A percentile compares a stretch with the other conserved stretches of the same genome.
phyloP scores from a whole-genome alignment of 2,888 invertebrate species.

The Tetheella fluctuosa region DNA sequence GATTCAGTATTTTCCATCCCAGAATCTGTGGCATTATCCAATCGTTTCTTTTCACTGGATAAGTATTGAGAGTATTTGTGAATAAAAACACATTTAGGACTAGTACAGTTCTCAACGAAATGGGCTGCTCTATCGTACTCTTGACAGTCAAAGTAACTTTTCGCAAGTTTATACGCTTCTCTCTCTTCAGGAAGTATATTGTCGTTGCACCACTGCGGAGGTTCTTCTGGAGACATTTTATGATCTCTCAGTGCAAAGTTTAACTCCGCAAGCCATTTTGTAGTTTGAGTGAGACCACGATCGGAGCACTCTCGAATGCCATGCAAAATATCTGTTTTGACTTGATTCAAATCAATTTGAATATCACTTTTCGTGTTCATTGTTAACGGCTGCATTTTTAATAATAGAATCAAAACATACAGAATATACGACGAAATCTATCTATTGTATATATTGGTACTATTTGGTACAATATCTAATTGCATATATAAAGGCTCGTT shows the following conservation, averaged over 20 bases:
- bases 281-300: constrained; percentile 90
- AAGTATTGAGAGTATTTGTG: constrained; percentile 94
- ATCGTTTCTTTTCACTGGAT: constrained; percentile 94
- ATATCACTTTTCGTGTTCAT: constrained; percentile 69
- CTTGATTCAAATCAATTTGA: constrained; percentile 73
- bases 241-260: constrained; percentile 90
- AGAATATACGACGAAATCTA: no score
- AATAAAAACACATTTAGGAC: constrained; percentile 90
- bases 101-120: constrained; percentile 88
- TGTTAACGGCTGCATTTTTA: constrained; percentile 60
- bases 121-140: constrained; percentile 95
- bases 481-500: no score
- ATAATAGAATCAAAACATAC: constrained; percentile 16
- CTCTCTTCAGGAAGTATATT: constrained; percentile 85
- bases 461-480: no score
- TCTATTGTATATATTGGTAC: no score
- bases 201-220: constrained; percentile 62
- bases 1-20: constrained; percentile 72
- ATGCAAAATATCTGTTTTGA: constrained; percentile 69
- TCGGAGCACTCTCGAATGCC: constrained; percentile 88
- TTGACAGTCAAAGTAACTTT: constrained; percentile 94
- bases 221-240: constrained; percentile 82
- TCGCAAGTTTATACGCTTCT: constrained; percentile 90
- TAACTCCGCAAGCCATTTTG: constrained; percentile 95
- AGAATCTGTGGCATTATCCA: constrained; percentile 87